Evolutionary conservation across 2,797 vertebrate species (phyloP).

Genomic region (Sebastiscus tertius): DNA sequence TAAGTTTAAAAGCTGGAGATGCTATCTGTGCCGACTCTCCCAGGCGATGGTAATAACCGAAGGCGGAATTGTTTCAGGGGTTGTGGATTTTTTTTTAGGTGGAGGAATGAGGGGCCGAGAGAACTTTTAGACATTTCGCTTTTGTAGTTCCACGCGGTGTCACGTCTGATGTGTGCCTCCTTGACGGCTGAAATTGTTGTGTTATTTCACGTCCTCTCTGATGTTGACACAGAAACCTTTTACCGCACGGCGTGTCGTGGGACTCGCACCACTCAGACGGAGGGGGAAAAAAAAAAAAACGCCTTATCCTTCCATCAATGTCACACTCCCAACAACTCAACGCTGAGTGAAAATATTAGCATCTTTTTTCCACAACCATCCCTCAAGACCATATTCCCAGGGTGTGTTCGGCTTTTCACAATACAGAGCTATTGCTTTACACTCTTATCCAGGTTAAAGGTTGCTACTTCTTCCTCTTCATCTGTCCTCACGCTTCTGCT

Average conservation of each 20-base stretch:
- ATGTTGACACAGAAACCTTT: constrained; percentile 83
- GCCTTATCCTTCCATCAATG: constrained; percentile 76
- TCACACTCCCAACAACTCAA: constrained; percentile 70
- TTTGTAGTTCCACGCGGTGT: constrained; percentile 76
- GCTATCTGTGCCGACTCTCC: constrained; percentile 78
- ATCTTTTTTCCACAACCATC: constrained; percentile 69
- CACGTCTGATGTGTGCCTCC: constrained; percentile 74
- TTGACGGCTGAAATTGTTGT: constrained; percentile 76
- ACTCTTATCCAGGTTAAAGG: constrained; percentile 51
- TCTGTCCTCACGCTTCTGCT: constrained; percentile 25
- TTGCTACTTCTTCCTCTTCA: constrained; percentile 39
- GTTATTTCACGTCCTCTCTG: constrained; percentile 75
- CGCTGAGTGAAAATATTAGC: constrained; percentile 71
- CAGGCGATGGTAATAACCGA: constrained; percentile 76
- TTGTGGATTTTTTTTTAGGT: constrained; percentile 26
- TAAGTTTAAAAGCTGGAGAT: constrained; percentile 86
- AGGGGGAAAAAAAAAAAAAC: constrained; percentile 9
- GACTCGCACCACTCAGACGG: constrained; percentile 56
- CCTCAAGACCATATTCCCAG: constrained; percentile 58
- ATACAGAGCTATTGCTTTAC: constrained; percentile 67
- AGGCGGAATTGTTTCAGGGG: constrained; percentile 69
- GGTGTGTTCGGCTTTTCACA: constrained; percentile 53
- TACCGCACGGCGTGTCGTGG: constrained; percentile 68
- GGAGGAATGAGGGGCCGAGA: constrained; percentile 46
- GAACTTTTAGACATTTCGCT: constrained; percentile 64